Evolutionary conservation across 2,797 vertebrate species (phyloP).

Genomic region (Streptopelia turtur): DNA sequence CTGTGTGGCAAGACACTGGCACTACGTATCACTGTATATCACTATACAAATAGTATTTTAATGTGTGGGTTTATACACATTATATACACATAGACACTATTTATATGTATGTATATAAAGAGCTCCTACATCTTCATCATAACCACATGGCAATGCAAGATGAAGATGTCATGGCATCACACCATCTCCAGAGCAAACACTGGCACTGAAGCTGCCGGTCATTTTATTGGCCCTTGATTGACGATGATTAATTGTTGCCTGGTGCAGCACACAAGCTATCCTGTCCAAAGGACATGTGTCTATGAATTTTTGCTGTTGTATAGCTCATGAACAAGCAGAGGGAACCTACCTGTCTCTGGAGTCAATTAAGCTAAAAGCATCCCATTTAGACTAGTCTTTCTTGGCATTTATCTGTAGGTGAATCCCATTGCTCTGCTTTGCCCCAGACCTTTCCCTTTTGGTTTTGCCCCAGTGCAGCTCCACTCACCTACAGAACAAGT

Average conservation of each 20-base stretch:
- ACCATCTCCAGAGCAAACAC: background rate
- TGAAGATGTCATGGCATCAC: background rate
- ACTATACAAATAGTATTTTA: background rate
- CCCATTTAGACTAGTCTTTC: background rate
- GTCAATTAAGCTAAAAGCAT: background rate
- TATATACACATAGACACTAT: rapidly evolving
- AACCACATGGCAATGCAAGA: background rate
- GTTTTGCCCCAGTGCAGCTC: background rate
- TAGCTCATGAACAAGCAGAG: background rate
- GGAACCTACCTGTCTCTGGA: background rate
- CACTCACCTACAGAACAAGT: background rate
- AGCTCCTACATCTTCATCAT: background rate
- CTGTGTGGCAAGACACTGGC: background rate
- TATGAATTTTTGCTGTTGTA: background rate
- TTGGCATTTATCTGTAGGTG: background rate
- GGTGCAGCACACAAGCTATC: background rate
- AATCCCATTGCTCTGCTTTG: background rate
- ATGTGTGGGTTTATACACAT: background rate
- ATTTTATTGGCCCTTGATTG: rapidly evolving
- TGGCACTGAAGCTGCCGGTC: background rate
- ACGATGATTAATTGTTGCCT: background rate
- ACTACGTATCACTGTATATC: background rate
- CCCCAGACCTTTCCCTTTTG: background rate
- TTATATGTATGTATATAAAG: background rate
- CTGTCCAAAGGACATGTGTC: background rate